Evolutionary conservation across 1,140 invertebrate species (phyloP), one percentile per base, ranked within the genome.

Genomic region (Asobara japonica): DNA sequence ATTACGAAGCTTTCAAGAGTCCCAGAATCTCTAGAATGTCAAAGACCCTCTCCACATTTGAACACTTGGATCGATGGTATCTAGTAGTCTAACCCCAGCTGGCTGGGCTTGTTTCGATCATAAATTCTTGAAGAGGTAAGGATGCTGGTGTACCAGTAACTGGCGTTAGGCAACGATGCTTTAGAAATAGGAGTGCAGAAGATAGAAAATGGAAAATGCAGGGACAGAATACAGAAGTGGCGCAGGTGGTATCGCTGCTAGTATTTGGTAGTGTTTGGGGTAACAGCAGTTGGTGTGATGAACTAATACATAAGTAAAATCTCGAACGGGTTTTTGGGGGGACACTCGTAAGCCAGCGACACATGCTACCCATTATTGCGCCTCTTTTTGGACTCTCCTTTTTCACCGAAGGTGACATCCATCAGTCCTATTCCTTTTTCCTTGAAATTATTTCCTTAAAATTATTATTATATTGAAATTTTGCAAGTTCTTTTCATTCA

Each of bases 261-360:
- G 31, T 36, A 6, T 36, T 74, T 36, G 65, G 51, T 64, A 41
- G 68, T 60, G 18, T 45, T 22, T 65, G 73, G 66, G 16, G 16
- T 18, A 22, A 74, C 73, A 75, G 72, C 73, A 71, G 76, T 80
- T 80, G 70, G 73, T 25, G 66, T 82, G 80, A 80, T 81, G 78
- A 81, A 81, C 73, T 77, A 77, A 81, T 80, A 79, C 80, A 82
- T 79, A 81, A 81, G 72, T 80, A 77, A 82, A 78, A 74, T 60
- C 45, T 45, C 64, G 31, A 65, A 48, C 22, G 67, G 11, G 31
- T 6, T 5, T 36, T 5, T 36, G 5, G 31, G 51, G 22, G 22
- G 25, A 61, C 74, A 64, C 64, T 75, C 78, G 75, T 80, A 78
- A 79, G 77, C 64, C 71, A n/a, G 73, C 66, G 41, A 78, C 65